phyloP scores from a whole-genome alignment of 2,888 invertebrate genomes.

The Anoncus sp. region DNA sequence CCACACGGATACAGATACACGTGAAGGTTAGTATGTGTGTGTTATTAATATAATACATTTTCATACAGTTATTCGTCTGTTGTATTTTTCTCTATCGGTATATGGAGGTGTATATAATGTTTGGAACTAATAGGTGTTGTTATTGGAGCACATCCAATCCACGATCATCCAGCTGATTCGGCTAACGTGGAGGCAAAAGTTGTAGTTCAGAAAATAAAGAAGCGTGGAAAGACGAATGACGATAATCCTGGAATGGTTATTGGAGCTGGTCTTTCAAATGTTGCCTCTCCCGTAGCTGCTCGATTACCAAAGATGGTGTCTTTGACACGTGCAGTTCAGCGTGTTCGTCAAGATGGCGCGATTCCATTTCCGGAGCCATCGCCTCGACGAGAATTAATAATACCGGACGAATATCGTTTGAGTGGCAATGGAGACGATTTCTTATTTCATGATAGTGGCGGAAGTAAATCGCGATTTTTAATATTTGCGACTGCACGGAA shows the following conservation, averaged over 20 bases:
- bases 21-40: too few relatives aligned
- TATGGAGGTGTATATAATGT: too few relatives aligned
- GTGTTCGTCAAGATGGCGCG: not conserved
- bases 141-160: not conserved
- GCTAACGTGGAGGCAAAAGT: not conserved
- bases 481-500: not conserved
- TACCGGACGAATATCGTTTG: not conserved
- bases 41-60: too few relatives aligned
- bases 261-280: not conserved
- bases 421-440: not conserved
- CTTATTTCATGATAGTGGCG: not conserved
- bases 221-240: not conserved
- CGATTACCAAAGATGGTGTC: not conserved
- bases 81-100: too few relatives aligned
- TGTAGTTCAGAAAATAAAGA: not conserved
- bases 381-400: not conserved
- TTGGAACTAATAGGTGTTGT: not conserved
- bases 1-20: too few relatives aligned
- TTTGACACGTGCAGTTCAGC: constrained; percentile 2
- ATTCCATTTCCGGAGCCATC: not conserved
- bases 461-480: not conserved
- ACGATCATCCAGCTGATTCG: not conserved
- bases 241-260: constrained; percentile 5
- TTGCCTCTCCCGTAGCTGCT: not conserved
- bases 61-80: too few relatives aligned